phyloP scores from a whole-genome alignment of 2,888 invertebrate genomes.

The Morpho helenor region DNA sequence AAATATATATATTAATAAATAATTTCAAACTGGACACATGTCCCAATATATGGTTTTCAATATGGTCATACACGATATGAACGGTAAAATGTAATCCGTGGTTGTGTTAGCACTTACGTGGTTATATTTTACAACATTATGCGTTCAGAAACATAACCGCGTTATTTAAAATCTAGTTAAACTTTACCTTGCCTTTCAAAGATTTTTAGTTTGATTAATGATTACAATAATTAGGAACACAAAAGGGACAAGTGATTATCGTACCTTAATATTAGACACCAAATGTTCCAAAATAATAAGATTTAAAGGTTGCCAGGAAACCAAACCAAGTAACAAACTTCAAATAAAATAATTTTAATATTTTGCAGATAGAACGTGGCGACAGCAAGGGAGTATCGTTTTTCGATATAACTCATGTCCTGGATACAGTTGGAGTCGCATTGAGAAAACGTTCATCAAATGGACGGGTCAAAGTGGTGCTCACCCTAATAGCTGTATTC shows the following conservation, averaged over 20 bases:
- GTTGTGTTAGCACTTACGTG: constrained; percentile 21
- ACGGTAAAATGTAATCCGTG: constrained; percentile 19
- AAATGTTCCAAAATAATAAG: too few species aligned
- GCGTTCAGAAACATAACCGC: constrained; percentile 2
- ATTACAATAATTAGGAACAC: too few species aligned
- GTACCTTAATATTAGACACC: too few species aligned
- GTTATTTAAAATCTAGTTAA: background rate
- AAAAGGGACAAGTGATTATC: too few species aligned
- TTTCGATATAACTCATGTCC: constrained; percentile 84
- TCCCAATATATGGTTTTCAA: too few species aligned
- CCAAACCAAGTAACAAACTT: background rate
- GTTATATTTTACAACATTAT: constrained; percentile 17
- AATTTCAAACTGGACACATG: too few species aligned
- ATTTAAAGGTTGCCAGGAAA: background rate
- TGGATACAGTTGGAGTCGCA: constrained; percentile 69
- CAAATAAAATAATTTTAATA: constrained; percentile 13
- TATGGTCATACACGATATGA: constrained; percentile 3
- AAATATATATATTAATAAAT: too few species aligned
- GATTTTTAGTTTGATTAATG: too few species aligned
- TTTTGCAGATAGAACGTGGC: constrained; percentile 54
- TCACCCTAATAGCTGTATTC: constrained; percentile 70
- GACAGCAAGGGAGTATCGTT: constrained; percentile 76
- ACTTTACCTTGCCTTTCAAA: too few species aligned
- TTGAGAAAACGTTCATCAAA: constrained; percentile 57
- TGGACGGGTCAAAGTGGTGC: constrained; percentile 57